Evolutionary conservation across 53 echinoderm and acorn worm genomes (phyloP), one percentile per base, ranked within the genome.

Genomic region (Apostichopus leukothele): DNA sequence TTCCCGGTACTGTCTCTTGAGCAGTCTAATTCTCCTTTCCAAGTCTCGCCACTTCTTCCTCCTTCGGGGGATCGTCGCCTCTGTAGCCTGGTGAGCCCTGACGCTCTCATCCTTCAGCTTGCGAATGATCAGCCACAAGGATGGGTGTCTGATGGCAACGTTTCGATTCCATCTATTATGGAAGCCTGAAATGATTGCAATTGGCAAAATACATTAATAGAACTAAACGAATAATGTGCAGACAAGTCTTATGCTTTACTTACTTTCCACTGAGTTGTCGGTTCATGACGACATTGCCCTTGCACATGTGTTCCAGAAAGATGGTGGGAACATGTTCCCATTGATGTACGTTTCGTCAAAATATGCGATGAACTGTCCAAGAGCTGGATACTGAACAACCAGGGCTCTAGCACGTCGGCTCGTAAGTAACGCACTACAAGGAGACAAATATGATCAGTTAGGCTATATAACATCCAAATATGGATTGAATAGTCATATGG

Each of bases 41-140:
- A 76, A 23, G 76, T 76, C 76, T 23, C 76, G 18, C 76, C 76
- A 76, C 76, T 76, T 76, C 76, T 76, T 76, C 22, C 76, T 76
- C 23, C 76, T 76, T 22, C 19, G 76, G 76, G n/a, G 76, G 76
- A 19, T 23, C 76, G 76, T 76, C 76, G n/a, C 76, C 76, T 23
- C 76, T 76, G 25, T 67, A 18, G 67, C 67, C 67, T 67, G 67
- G 18, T 67, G 67, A 12, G 67, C 12, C 76, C 22, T 16, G 9
- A 76, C 76, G 76, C 76, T 76, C 76, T 76, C 76, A 76, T 76
- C 76, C 76, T 76, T 76, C 18, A 76, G 10, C 76, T 21, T 76
- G 14, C 76, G 18, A 22, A 76, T 76, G 18, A 76, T 21, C n/a
- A 76, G 21, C 76, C 76, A 76, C n/a, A 76, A 22, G 18, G 76